Percentiles rank a stretch among this genome's conserved stretches.
These are phyloP conservation scores for Rachycentron canadum DNA, from an alignment of 2,797 vertebrate species.

Conservation along the genomic window DNA sequence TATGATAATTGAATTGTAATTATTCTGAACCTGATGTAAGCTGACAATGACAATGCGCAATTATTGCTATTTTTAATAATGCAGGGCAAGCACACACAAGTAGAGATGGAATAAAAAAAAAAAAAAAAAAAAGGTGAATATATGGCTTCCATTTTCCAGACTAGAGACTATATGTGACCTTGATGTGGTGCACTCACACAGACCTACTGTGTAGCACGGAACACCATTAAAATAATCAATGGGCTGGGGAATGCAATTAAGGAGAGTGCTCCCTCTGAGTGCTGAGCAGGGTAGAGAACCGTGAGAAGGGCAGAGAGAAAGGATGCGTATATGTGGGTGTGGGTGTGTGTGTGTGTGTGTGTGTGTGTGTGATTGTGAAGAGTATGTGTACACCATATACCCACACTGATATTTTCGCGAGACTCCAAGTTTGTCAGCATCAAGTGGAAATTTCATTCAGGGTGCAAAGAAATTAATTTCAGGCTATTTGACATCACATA, in stretches of 20 bases:
- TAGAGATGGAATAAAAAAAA: slow-evolving; percentile 37
- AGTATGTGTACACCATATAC: slow-evolving; percentile 24
- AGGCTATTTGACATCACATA: slow-evolving; percentile 9
- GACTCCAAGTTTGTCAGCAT: not conserved
- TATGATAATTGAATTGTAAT: slow-evolving; percentile 11
- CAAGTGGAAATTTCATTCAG: slow-evolving; percentile 11
- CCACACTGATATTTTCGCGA: slow-evolving; percentile 5
- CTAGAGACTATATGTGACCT: slow-evolving; percentile 60
- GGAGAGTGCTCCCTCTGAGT: slow-evolving; percentile 77
- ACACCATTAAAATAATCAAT: slow-evolving; percentile 83
- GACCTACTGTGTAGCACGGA: slow-evolving; percentile 51
- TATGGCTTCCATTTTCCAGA: slow-evolving; percentile 42
- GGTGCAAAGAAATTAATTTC: not conserved
- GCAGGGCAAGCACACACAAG: slow-evolving; percentile 4
- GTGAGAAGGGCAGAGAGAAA: slow-evolving; percentile 19
- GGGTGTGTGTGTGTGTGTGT: slow-evolving; percentile 11
- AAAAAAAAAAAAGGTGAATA: slow-evolving; percentile 24
- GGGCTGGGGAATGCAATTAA: slow-evolving; percentile 80
- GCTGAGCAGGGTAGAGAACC: slow-evolving; percentile 40
- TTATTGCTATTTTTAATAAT: slow-evolving; percentile 17
- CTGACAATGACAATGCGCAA: not conserved
- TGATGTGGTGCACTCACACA: slow-evolving; percentile 42
- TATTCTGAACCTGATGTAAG: slow-evolving; percentile 19
- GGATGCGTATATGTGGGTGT: slow-evolving; percentile 14
- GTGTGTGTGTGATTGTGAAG: slow-evolving; percentile 28